Evolutionary conservation across 2,797 vertebrate genomes (phyloP).

Genomic region (Semaprochilodus insignis): DNA sequence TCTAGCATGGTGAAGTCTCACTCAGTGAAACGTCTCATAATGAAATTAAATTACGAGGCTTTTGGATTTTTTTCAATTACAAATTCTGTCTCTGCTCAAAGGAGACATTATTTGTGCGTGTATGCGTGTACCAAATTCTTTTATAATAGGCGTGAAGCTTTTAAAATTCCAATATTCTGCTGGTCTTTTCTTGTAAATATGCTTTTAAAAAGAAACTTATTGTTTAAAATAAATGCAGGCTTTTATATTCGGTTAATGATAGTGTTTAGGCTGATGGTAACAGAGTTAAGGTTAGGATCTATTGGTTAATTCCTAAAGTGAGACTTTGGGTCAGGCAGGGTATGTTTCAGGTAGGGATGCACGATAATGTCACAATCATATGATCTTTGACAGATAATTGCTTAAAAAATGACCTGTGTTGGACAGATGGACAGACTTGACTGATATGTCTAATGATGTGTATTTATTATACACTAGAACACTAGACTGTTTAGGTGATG

Average conservation of each 20-base stretch:
- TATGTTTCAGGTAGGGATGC: background rate
- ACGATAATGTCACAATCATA: too few species aligned
- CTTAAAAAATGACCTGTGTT: too few species aligned
- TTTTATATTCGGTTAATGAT: background rate
- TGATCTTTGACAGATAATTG: too few species aligned
- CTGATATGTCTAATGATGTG: too few species aligned
- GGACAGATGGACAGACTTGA: too few species aligned
- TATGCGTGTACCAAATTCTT: background rate
- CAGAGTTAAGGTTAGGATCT: background rate
- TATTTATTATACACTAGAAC: too few species aligned
- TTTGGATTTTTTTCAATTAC: slow-evolving; percentile 1
- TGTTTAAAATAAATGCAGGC: background rate
- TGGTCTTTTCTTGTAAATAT: background rate
- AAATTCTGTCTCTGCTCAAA: slow-evolving; percentile 5
- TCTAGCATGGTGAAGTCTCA: background rate
- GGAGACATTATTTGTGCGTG: slow-evolving; percentile 7
- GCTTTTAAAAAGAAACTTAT: too few species aligned
- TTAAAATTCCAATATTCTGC: background rate
- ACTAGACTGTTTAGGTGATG: too few species aligned
- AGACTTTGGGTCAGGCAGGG: background rate
- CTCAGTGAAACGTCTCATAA: slow-evolving; percentile 11
- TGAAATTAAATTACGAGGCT: slow-evolving; percentile 32
- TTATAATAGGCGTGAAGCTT: background rate
- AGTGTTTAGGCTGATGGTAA: background rate
- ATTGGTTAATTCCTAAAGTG: background rate